A percentile compares a stretch with the other conserved stretches of the same genome.
Evolutionary conservation across 1,140 invertebrate genomes (phyloP).

Genomic region (Bombyx mori): DNA sequence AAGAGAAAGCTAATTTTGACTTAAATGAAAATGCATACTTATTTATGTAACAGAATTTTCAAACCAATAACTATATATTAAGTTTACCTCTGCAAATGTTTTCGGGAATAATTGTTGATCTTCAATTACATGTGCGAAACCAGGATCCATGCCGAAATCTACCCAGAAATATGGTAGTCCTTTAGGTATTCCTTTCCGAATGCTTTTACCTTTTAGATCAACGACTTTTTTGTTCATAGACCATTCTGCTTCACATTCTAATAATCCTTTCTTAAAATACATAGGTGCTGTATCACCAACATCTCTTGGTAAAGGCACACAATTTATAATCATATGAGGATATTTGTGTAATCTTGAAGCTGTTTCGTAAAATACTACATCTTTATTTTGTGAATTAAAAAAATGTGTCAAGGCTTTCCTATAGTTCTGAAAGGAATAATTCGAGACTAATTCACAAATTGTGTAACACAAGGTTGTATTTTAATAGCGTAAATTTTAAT

Average conservation of each 20-base stretch:
- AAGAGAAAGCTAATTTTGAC: background rate
- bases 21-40: too few species aligned
- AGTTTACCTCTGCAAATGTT: slow-evolving; percentile 89
- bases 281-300: slow-evolving; percentile 89
- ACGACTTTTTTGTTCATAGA: slow-evolving; percentile 96
- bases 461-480: slow-evolving; percentile 3
- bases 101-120: slow-evolving; percentile 89
- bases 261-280: slow-evolving; percentile 97
- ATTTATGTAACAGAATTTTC: too few species aligned
- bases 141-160: slow-evolving; percentile 90
- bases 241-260: slow-evolving; percentile 96
- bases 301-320: slow-evolving; percentile 88
- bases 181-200: slow-evolving; percentile 89
- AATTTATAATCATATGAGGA: slow-evolving; percentile 91
- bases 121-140: slow-evolving; percentile 97
- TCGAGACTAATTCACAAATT: background rate
- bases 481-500: background rate
- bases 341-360: slow-evolving; percentile 80
- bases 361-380: slow-evolving; percentile 94
- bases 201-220: slow-evolving; percentile 81
- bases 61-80: too few species aligned
- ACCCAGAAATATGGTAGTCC: slow-evolving; percentile 95
- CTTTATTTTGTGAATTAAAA: slow-evolving; percentile 81
- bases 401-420: slow-evolving; percentile 83
- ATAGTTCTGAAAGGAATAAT: slow-evolving; percentile 69